A percentile compares a stretch with the other conserved stretches of the same genome.
Conservation (phyloP, 1,140 invertebrate genomes). For the Achatina immaculata region DNA sequence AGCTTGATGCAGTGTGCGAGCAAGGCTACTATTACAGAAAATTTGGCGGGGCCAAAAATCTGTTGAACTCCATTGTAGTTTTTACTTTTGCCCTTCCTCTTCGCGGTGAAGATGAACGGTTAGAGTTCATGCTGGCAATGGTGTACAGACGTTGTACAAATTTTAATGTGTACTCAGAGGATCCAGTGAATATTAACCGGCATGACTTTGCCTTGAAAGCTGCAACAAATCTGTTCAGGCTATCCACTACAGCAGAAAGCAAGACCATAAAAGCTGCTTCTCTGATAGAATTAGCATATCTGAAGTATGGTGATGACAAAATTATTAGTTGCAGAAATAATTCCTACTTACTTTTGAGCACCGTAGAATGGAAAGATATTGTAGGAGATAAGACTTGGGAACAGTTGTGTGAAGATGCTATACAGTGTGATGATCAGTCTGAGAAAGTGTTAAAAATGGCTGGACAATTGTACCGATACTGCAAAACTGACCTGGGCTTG, state of each 20-base stretch:
- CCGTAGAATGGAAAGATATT: not conserved
- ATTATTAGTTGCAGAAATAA: too few species aligned
- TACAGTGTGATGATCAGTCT: not conserved
- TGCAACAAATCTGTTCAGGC: not conserved
- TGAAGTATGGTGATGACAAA: not conserved
- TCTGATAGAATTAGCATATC: not conserved
- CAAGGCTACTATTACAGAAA: not conserved
- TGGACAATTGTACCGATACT: not conserved
- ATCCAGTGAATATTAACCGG: not conserved
- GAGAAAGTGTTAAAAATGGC: constrained; percentile 5
- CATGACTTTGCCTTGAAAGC: not conserved
- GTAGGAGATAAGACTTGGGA: not conserved
- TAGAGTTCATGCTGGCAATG: not conserved
- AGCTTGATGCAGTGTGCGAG: not conserved
- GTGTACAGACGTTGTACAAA: not conserved
- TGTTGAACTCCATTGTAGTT: not conserved
- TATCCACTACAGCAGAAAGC: not conserved
- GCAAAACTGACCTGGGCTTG: not conserved
- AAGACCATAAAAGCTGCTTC: not conserved
- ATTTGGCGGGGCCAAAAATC: not conserved
- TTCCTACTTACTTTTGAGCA: too few species aligned
- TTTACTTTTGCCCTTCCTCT: not conserved
- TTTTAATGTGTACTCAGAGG: not conserved
- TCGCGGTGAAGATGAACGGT: not conserved
- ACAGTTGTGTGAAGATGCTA: not conserved